phyloP scores from a whole-genome alignment of 1,140 invertebrate species.

The Pararge aegeria region DNA sequence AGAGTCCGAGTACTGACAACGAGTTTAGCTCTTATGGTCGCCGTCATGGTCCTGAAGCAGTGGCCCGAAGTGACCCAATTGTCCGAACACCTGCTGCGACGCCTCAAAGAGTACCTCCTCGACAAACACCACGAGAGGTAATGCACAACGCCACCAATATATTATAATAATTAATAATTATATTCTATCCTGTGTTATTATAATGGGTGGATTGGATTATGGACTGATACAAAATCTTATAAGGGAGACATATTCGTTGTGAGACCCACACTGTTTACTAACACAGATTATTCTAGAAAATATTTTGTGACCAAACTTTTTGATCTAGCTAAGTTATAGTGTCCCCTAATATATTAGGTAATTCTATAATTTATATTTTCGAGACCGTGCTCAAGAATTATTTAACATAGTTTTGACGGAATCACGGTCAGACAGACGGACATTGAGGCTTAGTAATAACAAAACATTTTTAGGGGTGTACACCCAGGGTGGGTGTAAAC shows the following conservation, averaged over 20 bases:
- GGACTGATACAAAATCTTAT: not conserved
- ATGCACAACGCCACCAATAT: constrained; percentile 29
- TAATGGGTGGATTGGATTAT: not conserved
- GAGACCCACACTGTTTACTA: no score
- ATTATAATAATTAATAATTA: not conserved
- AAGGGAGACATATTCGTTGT: not conserved
- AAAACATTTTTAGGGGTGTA: no score
- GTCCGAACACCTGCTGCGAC: constrained; percentile 63
- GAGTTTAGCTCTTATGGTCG: constrained; percentile 87
- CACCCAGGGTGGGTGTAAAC: no score
- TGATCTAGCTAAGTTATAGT: no score
- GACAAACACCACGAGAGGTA: constrained; percentile 69
- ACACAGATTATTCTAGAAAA: no score
- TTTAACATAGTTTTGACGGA: no score
- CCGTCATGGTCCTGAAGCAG: constrained; percentile 91
- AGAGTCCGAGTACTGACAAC: constrained; percentile 93
- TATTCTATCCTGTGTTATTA: not conserved
- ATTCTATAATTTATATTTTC: no score
- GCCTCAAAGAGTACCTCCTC: constrained; percentile 65
- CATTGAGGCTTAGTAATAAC: no score
- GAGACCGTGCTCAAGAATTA: no score
- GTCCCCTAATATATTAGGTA: no score
- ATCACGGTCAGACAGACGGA: no score
- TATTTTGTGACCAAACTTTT: no score
- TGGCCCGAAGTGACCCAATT: constrained; percentile 93